Base-by-base conservation (phyloP, 1,140 invertebrate species). In the Drosophila kepulauana region DNA sequence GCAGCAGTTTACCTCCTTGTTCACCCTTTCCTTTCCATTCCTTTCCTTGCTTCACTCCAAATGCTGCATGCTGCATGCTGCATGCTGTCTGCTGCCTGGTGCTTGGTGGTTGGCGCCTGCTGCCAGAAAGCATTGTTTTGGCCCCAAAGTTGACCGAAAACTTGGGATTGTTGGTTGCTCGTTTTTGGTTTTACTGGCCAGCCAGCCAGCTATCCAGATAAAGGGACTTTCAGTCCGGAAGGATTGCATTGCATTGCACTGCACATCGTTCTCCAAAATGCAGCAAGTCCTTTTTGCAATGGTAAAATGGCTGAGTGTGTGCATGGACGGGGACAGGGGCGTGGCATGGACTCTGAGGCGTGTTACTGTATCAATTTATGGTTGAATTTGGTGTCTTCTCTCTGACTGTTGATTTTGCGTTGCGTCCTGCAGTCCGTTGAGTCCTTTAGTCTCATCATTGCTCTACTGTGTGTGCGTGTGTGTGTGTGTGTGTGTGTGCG, bases 311-410 rank as follows among this genome's bases (percentile, higher is more conserved):
- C 49, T 25, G 20, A 30, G 20, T 10, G 20, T 25, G 20, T 25
- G 20, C 20, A 25, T 25, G 57, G 11, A 2, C 6, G 5, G 30
- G 30, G 56, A 3, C 1, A 28, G 56, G 43, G 63, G 57, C 59
- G 54, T 48, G 68, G 45, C 71, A 30, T 75, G 46, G 46, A 75
- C 62, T 67, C 43, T 35, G 54, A 65, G 72, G 77, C 85, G 74
- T 88, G 82, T 86, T 81, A 86, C 81, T 89, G 84, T 81, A 84
- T 89, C 84, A 88, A 88, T 88, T 88, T 88, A 88, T 88, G 84
- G 84, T 88, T 89, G 84, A 75, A 85, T 88, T 89, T 75, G 84
- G 66, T 82, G 70, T 87, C 82, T 81, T 79, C 62, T 75, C 69
- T 78, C 59, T 82, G 80, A 62, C 77, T 88, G 65, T 88, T 87